phyloP scores from a whole-genome alignment of 2,113 vertebrate species.

The Balaeniceps rex region DNA sequence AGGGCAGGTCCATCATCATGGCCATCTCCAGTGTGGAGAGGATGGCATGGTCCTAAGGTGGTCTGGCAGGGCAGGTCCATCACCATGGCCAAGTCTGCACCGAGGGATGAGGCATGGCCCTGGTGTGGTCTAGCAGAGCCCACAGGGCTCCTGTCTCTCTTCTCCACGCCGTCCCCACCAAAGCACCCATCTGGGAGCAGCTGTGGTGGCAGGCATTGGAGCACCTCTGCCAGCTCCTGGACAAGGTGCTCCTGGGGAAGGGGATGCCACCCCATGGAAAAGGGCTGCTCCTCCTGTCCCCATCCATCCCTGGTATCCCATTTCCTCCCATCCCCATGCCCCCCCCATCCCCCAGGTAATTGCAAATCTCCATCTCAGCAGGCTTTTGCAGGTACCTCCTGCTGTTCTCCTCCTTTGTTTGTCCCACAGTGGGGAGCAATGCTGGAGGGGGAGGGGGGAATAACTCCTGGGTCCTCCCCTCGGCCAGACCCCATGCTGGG shows the following conservation, averaged over 20 bases:
- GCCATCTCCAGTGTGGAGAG: background rate
- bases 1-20: background rate
- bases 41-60: background rate
- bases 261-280: background rate
- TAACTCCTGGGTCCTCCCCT: background rate
- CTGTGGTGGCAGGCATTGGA: background rate
- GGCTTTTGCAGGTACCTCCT: background rate
- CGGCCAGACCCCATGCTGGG: accelerated
- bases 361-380: background rate
- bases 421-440: background rate
- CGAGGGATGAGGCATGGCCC: too few species aligned
- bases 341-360: background rate
- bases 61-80: background rate
- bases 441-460: background rate
- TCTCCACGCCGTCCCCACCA: background rate
- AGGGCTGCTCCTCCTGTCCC: background rate
- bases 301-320: background rate
- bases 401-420: constrained; percentile 2
- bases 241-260: background rate
- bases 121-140: background rate
- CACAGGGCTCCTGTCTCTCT: background rate
- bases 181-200: background rate
- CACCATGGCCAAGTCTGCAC: too few species aligned
- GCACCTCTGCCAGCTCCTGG: background rate
- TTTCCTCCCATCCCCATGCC: background rate